Percentiles rank a stretch among this genome's conserved stretches.
Conservation (phyloP, 2,113 vertebrate genomes). For the Entosphenus tridentatus region DNA sequence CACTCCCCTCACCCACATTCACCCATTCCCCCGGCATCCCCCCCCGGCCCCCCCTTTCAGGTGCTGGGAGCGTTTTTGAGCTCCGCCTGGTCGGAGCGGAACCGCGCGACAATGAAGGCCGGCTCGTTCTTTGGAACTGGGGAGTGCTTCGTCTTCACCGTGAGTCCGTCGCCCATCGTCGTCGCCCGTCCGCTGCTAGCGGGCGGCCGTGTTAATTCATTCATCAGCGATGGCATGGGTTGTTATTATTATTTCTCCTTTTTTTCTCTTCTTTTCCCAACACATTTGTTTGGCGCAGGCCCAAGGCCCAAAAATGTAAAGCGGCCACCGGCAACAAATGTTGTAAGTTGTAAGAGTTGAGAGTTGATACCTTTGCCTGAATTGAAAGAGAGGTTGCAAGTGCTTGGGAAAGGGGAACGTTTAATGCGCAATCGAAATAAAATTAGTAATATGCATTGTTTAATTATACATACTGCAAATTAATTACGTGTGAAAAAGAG, state of each 20-base stretch:
- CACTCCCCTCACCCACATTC: not conserved
- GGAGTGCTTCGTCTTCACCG: conserved; percentile 53
- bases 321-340: no score
- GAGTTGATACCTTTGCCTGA: no score
- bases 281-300: no score
- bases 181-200: not conserved
- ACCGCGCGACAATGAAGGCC: conserved; percentile 17
- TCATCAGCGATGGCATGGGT: not conserved
- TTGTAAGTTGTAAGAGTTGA: no score
- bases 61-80: conserved; percentile 51
- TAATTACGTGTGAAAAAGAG: no score
- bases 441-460: no score
- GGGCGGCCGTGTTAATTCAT: not conserved
- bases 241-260: not conserved
- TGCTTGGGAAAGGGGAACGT: no score
- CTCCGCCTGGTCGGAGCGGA: conserved; percentile 35
- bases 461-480: no score
- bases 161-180: conserved; percentile 18
- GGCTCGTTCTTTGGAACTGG: conserved; percentile 40
- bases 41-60: conserved; percentile 15
- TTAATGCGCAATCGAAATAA: no score
- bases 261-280: not conserved
- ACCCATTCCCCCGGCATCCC: not conserved
- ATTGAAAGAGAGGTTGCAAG: no score
- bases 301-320: no score